Percentiles rank a stretch among this genome's conserved stretches.
Conservation (phyloP, 2,113 vertebrate species). For the Spilogale gracilis region DNA sequence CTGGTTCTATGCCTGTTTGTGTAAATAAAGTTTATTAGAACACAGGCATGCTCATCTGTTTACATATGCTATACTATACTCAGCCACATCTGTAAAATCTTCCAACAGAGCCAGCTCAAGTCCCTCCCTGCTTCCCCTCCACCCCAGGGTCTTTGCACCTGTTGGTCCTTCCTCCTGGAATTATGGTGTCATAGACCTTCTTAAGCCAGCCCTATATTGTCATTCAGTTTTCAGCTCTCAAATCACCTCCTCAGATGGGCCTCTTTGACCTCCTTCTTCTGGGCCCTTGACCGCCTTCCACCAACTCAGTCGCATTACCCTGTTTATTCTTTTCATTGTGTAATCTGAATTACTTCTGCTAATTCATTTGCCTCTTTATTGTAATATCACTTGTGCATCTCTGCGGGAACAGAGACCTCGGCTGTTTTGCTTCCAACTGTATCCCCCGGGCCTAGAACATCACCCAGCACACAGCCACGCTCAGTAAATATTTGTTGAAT, state of each 20-base stretch:
- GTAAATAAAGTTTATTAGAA: slow-evolving; percentile 21
- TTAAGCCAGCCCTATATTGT: not conserved
- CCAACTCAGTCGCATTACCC: not conserved
- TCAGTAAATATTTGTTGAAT: slow-evolving; percentile 73
- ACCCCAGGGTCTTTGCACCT: not conserved
- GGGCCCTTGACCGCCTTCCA: not conserved
- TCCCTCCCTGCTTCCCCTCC: rapidly evolving
- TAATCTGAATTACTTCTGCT: slow-evolving; percentile 5
- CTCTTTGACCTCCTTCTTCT: not conserved
- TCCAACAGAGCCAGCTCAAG: not conserved
- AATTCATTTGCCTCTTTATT: not conserved
- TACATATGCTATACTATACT: not conserved
- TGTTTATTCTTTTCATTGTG: not conserved
- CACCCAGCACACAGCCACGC: not conserved
- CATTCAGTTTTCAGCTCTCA: not conserved
- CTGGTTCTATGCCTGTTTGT: not conserved
- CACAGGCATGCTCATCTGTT: not conserved
- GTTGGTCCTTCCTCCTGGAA: not conserved
- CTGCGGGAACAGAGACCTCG: not conserved
- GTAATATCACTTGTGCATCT: not conserved
- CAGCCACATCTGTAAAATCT: not conserved
- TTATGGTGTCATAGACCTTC: not conserved
- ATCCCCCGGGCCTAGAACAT: slow-evolving; percentile 33
- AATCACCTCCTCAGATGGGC: not conserved
- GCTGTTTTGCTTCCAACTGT: not conserved